Base-by-base conservation (phyloP, 2,888 invertebrate genomes). In the Dynastes tityus region DNA sequence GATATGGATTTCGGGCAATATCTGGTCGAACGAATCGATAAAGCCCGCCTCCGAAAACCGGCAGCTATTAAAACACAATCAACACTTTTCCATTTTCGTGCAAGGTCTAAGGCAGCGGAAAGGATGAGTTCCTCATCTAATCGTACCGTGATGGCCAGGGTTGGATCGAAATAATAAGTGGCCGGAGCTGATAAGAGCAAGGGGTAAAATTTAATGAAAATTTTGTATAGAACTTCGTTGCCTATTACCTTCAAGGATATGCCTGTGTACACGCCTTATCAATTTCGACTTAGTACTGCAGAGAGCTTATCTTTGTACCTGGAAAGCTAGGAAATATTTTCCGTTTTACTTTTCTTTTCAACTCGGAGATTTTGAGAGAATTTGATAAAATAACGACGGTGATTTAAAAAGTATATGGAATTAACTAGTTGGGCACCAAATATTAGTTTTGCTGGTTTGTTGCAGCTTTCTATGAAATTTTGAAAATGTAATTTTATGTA, bases 51-150 rank as follows among this genome's bases (percentile, higher is more conserved):
- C 58, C 73, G 58, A 58, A 73, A 73, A 58, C 73, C 73, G 51
- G 58, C 37, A 73, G 73, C 73, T 73, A 73, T 73, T 73, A 73
- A 73, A 73, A 73, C 58, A 58, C 73, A 73, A 73, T 73, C 73
- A 73, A 73, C 73, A 73, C 73, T 73, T 58, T 55, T 55, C 37
- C 58, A 45, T 58, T 73, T 22, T 27, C 27, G 45, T 16, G 22
- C 49, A 49, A 49, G 67, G 22, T 45, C 45, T 11, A 45, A 67
- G 27, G 29, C 9, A 63, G 27, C 32, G 32, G 63, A 29, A 55
- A 32, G 63, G 32, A 63, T 63, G 29, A 29, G 32, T 29, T 63
- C 13, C 63, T 32, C 63, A 63, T 63, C 11, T 63, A 29, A 32
- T 63, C 63, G 63, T 13, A 63, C 13, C 29, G 63, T 11, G 63